Evolutionary conservation across 2,888 invertebrate genomes (phyloP), one percentile per base, ranked within the genome.

Genomic region (Heliconius ethilla): DNA sequence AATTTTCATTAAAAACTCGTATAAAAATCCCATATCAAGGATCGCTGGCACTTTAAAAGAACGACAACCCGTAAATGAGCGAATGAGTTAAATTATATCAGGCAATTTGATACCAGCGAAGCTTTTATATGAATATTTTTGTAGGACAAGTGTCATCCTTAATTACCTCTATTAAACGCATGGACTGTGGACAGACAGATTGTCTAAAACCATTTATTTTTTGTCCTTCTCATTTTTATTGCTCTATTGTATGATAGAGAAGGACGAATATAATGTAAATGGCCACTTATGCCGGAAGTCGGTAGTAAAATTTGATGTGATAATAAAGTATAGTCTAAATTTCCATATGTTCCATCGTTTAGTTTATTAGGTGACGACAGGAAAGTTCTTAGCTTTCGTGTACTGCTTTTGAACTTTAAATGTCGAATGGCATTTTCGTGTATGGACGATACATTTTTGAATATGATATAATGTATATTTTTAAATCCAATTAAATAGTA

Each of bases 261-360:
- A 88, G 84, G 91, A 89, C 83, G 85, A 81, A 83, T 76, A 82
- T 83, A 83, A 78, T 83, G 81, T 81, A 59, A 72, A 72, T 59
- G 15, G 72, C 88, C 87, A 88, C 87, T 87, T 51, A 77, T 81
- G 89, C 93, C 93, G 94, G 94, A 94, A 92, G 91, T 92, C 90
- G 91, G 90, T 90, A 91, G 93, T 93, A 92, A 92, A 91, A 90
- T 92, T 92, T 92, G 83, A 93, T 92, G 91, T 90, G 86, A 91
- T 92, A 93, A 93, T 93, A 90, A 92, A 92, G 92, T 91, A 89
- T 89, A 91, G 90, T 92, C 92, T 89, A 90, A 91, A 91, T 90
- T 89, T 89, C 89, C 91, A 91, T 90, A 88, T 91, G 92, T 29
- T 29, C 29, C 84, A 84, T 84, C 86, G 88, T 82, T 82, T 82